Conservation (phyloP, 2,888 invertebrate genomes). For the Orgyia antiqua region DNA sequence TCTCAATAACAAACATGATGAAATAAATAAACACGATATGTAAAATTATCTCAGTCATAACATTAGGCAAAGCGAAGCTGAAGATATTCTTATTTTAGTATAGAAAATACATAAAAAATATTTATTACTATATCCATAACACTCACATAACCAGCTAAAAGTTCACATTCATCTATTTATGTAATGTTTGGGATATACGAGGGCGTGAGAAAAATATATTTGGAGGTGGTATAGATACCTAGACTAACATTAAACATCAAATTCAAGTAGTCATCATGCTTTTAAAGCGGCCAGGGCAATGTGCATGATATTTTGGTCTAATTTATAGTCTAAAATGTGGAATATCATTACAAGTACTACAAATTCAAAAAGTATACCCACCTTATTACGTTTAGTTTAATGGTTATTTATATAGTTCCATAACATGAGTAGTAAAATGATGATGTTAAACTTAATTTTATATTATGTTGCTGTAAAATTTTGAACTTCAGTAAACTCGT, state of each 20-base stretch:
- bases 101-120: slow-evolving; percentile 10
- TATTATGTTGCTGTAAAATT: too few species aligned
- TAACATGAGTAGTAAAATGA: too few species aligned
- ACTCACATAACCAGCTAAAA: slow-evolving; percentile 17
- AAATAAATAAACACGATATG: not conserved
- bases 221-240: slow-evolving; percentile 20
- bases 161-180: slow-evolving; percentile 13
- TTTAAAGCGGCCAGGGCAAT: slow-evolving; percentile 19
- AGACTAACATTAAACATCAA: slow-evolving; percentile 46
- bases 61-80: slow-evolving; percentile 31
- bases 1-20: too few species aligned
- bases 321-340: not conserved
- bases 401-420: too few species aligned
- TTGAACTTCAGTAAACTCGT: too few species aligned
- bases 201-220: slow-evolving; percentile 15
- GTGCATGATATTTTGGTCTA: slow-evolving; percentile 16
- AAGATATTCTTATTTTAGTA: slow-evolving; percentile 11
- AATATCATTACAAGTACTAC: not conserved
- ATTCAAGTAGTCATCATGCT: slow-evolving; percentile 37
- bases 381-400: too few species aligned
- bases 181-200: slow-evolving; percentile 9
- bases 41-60: slow-evolving; percentile 6
- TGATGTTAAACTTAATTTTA: too few species aligned
- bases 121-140: slow-evolving; percentile 14
- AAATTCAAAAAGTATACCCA: too few species aligned